Evolutionary conservation across 2,113 vertebrate species (phyloP), one percentile per base, ranked within the genome.

Genomic region (Gymnobelideus leadbeateri): DNA sequence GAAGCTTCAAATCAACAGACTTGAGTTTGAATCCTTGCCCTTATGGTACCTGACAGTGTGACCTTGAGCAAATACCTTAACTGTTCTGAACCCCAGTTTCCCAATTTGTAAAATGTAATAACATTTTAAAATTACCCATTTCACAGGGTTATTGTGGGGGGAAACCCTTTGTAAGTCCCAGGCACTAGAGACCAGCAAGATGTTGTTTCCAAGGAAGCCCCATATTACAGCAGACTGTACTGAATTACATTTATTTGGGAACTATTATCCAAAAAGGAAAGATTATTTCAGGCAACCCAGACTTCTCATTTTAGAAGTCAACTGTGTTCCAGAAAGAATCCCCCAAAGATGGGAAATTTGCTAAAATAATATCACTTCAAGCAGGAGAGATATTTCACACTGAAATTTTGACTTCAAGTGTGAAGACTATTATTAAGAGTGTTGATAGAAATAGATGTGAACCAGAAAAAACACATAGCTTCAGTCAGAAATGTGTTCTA

Each of bases 281-380:
- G 92, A 94, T 96, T 96, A 97, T 97, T 98, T 98, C 95, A 94
- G 97, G 96, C 95, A 94, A 43, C 43, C 57, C 84, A 4, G 92
- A 96, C 89, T 96, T 97, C 95, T 95, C 96, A 96, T 96, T 95
- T 92, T 68, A 97, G 93, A 92, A 96, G 95, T 95, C 96, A 97
- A 96, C 25, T 50, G 46, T 96, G 91, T 95, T 97, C 51, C 92
- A 97, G 91, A 95, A 97, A 96, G 95, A 93, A 50, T 96, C 92
- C 93, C 91, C 94, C 50, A 90, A 94, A 93, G 92, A 90, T 91
- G 46, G 89, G 77, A 92, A 97, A 95, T 93, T 94, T 97, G 95
- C 92, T 96, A 92, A 95, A 92, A 97, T 95, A 95, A 94, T 95
- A 91, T 94, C 93, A 95, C 7, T 89, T 94, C 96, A 97, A 95